A percentile compares a stretch with the other conserved stretches of the same genome.
These are phyloP conservation scores for Bradypodion pumilum DNA, from an alignment of 2,797 vertebrate genomes.

Conservation along the genomic window DNA sequence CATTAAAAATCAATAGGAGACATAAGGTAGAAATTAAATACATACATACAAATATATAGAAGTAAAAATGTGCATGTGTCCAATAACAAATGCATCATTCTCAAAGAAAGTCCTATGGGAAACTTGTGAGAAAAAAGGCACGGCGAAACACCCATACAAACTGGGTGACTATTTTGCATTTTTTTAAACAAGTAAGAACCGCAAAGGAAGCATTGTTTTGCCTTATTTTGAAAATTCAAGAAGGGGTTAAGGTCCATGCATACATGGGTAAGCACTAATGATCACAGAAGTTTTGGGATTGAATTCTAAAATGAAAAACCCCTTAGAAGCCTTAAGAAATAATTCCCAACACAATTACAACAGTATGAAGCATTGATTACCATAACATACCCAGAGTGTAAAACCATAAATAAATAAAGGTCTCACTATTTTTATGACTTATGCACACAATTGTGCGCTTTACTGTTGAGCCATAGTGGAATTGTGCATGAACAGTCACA, in stretches of 20 bases:
- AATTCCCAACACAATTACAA: conserved; percentile 11
- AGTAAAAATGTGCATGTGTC: no score
- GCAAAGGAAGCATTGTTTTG: not conserved
- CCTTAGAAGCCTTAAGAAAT: conserved; percentile 2
- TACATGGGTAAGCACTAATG: not conserved
- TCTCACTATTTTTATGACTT: conserved; percentile 23
- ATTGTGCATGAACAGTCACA: conserved; percentile 16
- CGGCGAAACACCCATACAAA: not conserved
- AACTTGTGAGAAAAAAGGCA: not conserved
- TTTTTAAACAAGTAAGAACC: not conserved
- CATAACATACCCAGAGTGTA: conserved; percentile 8
- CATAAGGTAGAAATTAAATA: no score
- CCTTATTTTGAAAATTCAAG: not conserved
- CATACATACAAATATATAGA: no score
- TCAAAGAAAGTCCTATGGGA: not conserved
- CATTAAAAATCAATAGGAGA: no score
- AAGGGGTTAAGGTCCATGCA: not conserved
- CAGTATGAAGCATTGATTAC: conserved; percentile 21
- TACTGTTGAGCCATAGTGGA: not conserved
- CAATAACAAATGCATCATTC: not conserved
- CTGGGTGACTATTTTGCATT: not conserved
- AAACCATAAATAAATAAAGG: conserved; percentile 12
- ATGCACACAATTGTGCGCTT: not conserved
- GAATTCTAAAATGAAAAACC: conserved; percentile 15
- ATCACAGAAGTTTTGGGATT: not conserved